These are phyloP conservation scores for Tympanuchus pallidicinctus DNA, from an alignment of 2,113 vertebrate genomes.

Conservation along the genomic window DNA sequence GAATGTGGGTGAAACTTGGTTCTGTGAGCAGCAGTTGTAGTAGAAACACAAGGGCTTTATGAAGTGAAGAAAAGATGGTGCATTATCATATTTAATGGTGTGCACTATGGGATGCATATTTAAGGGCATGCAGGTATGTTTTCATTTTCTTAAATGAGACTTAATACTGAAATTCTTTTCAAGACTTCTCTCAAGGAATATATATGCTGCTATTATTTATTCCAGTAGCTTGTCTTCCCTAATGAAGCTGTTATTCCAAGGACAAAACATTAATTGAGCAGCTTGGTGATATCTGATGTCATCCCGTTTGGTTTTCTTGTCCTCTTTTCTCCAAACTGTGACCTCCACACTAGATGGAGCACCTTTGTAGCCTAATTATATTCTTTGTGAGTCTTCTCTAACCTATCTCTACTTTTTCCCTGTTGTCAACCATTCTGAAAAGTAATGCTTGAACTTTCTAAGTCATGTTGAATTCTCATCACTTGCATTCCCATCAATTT, in stretches of 20 bases:
- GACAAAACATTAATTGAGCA: background rate
- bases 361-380: background rate
- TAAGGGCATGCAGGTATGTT: background rate
- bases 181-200: background rate
- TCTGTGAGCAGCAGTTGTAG: background rate
- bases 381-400: background rate
- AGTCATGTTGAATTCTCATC: background rate
- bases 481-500: background rate
- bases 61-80: too few relatives aligned
- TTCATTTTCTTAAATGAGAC: background rate
- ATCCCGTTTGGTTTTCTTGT: background rate
- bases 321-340: background rate
- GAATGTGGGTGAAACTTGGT: background rate
- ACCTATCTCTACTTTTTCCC: background rate
- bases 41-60: background rate
- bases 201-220: background rate
- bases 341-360: background rate
- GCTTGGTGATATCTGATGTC: background rate
- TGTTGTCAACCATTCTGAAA: background rate
- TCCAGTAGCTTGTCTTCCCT: background rate
- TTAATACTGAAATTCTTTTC: background rate
- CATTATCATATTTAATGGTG: accelerated
- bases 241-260: background rate
- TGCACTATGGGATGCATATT: accelerated
- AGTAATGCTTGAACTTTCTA: background rate